Conservation (phyloP, 2,888 invertebrate genomes). For the Chalcosyrphus nemorum region DNA sequence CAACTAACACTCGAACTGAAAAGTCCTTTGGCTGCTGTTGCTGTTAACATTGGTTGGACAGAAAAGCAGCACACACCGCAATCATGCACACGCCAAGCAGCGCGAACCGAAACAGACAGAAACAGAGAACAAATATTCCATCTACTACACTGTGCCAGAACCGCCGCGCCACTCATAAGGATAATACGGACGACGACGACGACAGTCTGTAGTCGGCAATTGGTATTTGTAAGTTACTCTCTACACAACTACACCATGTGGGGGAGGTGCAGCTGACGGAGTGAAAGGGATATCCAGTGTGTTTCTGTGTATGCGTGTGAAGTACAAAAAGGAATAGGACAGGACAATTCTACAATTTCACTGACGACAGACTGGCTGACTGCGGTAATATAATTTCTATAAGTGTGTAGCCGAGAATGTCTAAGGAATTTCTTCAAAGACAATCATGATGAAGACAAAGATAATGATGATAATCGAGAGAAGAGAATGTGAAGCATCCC, state of each 20-base stretch:
- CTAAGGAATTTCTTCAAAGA: conserved; percentile 26
- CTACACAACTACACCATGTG: background rate
- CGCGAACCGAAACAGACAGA: conserved; percentile 42
- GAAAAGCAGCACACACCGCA: conserved; percentile 25
- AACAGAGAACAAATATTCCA: conserved; percentile 24
- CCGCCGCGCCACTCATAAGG: conserved; percentile 14
- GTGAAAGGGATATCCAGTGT: conserved; percentile 13
- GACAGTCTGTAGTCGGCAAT: background rate
- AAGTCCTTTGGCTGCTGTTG: conserved; percentile 44
- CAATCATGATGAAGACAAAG: background rate
- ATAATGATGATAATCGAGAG: conserved; percentile 19
- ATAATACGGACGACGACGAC: background rate
- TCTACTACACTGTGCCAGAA: conserved; percentile 4
- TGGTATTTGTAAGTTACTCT: conserved; percentile 37
- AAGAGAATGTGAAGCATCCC: conserved; percentile 14
- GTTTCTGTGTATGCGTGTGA: too few species aligned
- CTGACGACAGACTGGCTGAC: conserved; percentile 63
- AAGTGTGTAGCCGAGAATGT: background rate
- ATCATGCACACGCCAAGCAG: conserved; percentile 22
- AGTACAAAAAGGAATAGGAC: conserved; percentile 13
- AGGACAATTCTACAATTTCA: conserved; percentile 21
- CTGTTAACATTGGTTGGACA: conserved; percentile 33
- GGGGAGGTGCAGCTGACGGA: background rate
- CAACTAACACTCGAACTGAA: conserved; percentile 51
- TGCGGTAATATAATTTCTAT: conserved; percentile 49